Conservation (phyloP, 2,797 vertebrate genomes). For the Clamator glandarius region DNA sequence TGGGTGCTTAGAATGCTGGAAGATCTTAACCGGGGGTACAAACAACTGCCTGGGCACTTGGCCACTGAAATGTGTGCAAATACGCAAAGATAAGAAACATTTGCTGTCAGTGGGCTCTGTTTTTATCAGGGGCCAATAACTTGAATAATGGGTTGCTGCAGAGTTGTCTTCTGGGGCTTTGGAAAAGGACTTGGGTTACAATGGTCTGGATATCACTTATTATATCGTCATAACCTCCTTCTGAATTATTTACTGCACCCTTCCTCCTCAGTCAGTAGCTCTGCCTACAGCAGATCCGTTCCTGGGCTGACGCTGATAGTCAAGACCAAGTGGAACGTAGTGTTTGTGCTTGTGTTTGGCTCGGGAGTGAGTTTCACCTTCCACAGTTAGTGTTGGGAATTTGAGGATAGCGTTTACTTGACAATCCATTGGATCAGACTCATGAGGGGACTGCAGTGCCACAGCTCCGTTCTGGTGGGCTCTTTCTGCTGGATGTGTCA, state of each 20-base stretch:
- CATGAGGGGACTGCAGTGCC: background rate
- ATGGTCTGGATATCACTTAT: background rate
- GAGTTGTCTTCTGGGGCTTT: background rate
- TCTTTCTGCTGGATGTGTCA: background rate
- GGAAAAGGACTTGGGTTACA: background rate
- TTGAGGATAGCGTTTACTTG: background rate
- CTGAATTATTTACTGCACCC: background rate
- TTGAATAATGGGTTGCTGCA: background rate
- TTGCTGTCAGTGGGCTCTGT: background rate
- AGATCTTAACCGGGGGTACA: background rate
- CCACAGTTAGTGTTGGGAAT: background rate
- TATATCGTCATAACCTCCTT: background rate
- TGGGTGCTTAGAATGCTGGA: background rate
- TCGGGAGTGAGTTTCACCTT: background rate
- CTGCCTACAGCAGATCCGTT: background rate
- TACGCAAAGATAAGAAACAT: background rate
- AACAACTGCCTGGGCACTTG: background rate
- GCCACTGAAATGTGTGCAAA: background rate
- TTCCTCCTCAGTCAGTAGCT: background rate
- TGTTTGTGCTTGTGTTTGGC: background rate
- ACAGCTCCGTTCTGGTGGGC: no score
- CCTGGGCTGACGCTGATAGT: background rate
- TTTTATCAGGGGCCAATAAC: background rate
- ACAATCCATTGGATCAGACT: background rate
- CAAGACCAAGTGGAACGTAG: background rate